These are phyloP conservation scores for Lacerta agilis DNA, from an alignment of 2,797 vertebrate genomes.

Conservation along the genomic window DNA sequence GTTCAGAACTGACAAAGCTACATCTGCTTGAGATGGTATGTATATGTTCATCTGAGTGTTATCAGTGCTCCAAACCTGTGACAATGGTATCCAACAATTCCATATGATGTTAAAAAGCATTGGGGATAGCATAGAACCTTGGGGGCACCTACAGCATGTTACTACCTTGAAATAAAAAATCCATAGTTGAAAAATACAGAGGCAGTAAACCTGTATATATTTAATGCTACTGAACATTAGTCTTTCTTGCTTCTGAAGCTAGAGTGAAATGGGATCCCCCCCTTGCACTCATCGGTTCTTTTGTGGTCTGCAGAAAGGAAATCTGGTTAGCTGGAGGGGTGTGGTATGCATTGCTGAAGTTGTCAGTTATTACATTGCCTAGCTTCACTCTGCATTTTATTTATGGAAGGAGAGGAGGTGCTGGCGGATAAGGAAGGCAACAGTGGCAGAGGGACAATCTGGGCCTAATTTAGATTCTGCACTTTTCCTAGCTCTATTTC, in stretches of 20 bases:
- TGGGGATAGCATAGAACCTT: too few species aligned
- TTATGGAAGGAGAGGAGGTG: neutral
- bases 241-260: neutral
- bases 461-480: conserved; percentile 13
- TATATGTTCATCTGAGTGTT: too few species aligned
- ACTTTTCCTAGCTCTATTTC: conserved; percentile 35
- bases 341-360: neutral
- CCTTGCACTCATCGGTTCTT: neutral
- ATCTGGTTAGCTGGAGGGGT: neutral
- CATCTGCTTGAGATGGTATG: too few species aligned
- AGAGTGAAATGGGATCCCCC: neutral
- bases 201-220: too few species aligned
- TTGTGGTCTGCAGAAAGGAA: neutral
- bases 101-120: too few species aligned
- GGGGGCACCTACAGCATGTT: too few species aligned
- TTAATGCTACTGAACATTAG: neutral
- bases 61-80: too few species aligned
- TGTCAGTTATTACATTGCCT: neutral
- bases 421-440: neutral
- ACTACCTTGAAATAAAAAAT: neutral
- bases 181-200: neutral
- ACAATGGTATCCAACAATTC: too few species aligned
- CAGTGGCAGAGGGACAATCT: neutral
- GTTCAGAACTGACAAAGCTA: too few species aligned
- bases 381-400: neutral